Evolutionary conservation across 2,888 invertebrate species (phyloP), one percentile per base, ranked within the genome.

Genomic region (Plagiodera versicolora): DNA sequence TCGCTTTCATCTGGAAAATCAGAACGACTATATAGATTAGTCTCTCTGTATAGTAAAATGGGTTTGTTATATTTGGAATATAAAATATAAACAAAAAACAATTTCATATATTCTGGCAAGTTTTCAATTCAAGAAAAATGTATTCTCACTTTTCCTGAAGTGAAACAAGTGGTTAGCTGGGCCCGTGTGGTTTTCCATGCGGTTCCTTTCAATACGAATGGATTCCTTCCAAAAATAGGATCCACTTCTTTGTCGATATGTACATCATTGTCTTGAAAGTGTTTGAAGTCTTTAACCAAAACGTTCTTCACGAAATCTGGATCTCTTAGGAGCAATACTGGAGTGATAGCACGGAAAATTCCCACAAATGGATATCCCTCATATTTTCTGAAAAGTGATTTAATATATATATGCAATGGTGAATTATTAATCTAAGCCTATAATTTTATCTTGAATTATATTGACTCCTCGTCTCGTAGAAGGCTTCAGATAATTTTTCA

Each of bases 91-190:
- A n/a, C n/a, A n/a, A n/a, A n/a, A n/a, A n/a, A n/a, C n/a, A n/a
- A n/a, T n/a, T n/a, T n/a, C n/a, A n/a, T n/a, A n/a, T n/a, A n/a
- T n/a, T n/a, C n/a, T n/a, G n/a, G n/a, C n/a, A n/a, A n/a, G n/a
- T 24, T 24, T 6, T 24, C 24, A 24, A 24, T 24, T 24, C n/a
- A n/a, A n/a, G 24, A 24, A 24, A 5, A 5, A 6, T 24, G 6
- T 24, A 24, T 24, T 5, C 24, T 24, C 24, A 60, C 82, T 61
- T 83, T 82, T 45, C 79, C 81, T 10, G 77, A 73, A 0, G 84
- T 83, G 30, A 86, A 80, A 1, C 81, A 81, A 0, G 84, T 79
- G 1, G 84, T 81, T 9, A 85, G 66, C 63, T 82, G 82, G 0
- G 77, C 73, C 8, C 86, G 77, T 1, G 81, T 72, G 0, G 76